Evolutionary conservation across 2,888 invertebrate genomes (phyloP).

Genomic region (Tenthredo distinguenda): DNA sequence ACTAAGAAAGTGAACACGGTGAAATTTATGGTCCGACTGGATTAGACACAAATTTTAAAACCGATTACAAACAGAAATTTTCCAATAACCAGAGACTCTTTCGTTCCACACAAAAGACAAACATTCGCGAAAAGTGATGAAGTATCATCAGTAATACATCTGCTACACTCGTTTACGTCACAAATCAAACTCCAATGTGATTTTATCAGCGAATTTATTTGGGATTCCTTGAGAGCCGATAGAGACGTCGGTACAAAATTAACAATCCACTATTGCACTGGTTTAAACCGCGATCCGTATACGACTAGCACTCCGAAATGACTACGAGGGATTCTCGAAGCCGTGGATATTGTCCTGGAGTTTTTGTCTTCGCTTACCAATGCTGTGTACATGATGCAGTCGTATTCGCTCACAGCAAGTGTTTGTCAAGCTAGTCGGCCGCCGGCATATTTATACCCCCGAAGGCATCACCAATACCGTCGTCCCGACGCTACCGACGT

Average conservation of each 20-base stretch:
- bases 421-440: slow-evolving; percentile 71
- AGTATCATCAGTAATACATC: neutral
- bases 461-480: slow-evolving; percentile 67
- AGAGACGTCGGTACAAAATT: neutral
- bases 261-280: slow-evolving; percentile 33
- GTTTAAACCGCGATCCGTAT: neutral
- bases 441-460: slow-evolving; percentile 73
- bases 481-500: slow-evolving; percentile 59
- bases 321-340: neutral
- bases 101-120: neutral
- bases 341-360: slow-evolving; percentile 10
- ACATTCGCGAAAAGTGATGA: neutral
- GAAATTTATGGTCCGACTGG: neutral
- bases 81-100: neutral
- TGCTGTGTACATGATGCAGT: slow-evolving; percentile 72
- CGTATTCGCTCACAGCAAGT: slow-evolving; percentile 72
- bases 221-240: neutral
- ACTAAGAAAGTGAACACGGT: neutral
- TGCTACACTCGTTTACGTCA: slow-evolving; percentile 23
- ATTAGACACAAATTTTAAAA: neutral
- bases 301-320: slow-evolving; percentile 16
- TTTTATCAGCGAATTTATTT: neutral
- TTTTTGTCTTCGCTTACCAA: slow-evolving; percentile 65
- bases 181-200: neutral
- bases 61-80: neutral